Percentiles rank a stretch among this genome's conserved stretches.
These are phyloP conservation scores for Ypsolopha sequella DNA, from an alignment of 2,888 invertebrate genomes.

Conservation along the genomic window DNA sequence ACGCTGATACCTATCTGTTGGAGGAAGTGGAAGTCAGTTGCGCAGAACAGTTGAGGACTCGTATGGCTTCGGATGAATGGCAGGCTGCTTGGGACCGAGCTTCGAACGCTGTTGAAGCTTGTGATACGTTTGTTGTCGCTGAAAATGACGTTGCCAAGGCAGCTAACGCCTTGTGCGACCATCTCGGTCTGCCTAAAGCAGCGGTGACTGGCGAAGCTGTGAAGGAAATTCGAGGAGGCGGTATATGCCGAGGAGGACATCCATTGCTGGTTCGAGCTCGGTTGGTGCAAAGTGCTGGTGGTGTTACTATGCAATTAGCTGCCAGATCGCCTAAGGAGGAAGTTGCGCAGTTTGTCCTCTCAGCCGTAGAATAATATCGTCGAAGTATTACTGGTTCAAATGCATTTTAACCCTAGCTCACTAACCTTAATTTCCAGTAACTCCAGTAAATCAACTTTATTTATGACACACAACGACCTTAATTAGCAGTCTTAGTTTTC, in stretches of 20 bases:
- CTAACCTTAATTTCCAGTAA: no score
- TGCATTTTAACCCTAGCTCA: no score
- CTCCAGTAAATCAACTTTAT: no score
- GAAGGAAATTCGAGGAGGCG: constrained; percentile 63
- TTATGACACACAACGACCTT: no score
- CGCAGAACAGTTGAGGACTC: constrained; percentile 45
- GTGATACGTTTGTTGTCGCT: constrained; percentile 93
- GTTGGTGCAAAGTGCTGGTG: constrained; percentile 76
- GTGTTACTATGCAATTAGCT: constrained; percentile 95
- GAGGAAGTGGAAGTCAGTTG: constrained; percentile 78
- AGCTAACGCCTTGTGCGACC: constrained; percentile 50
- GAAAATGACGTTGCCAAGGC: constrained; percentile 47
- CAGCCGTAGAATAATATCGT: constrained; percentile 80
- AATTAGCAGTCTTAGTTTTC: no score
- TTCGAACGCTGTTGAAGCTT: constrained; percentile 78
- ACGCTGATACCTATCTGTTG: constrained; percentile 95
- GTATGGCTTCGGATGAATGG: constrained; percentile 42
- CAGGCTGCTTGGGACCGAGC: constrained; percentile 84
- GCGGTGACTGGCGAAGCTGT: constrained; percentile 48
- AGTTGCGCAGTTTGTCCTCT: constrained; percentile 88
- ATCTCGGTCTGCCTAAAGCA: constrained; percentile 40
- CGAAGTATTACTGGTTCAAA: no score
- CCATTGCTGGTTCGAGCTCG: constrained; percentile 91
- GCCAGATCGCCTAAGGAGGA: constrained; percentile 88
- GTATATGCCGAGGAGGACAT: constrained; percentile 90